These are phyloP conservation scores for Congeria kusceri DNA, from an alignment of 2,888 invertebrate species.

Conservation along the genomic window DNA sequence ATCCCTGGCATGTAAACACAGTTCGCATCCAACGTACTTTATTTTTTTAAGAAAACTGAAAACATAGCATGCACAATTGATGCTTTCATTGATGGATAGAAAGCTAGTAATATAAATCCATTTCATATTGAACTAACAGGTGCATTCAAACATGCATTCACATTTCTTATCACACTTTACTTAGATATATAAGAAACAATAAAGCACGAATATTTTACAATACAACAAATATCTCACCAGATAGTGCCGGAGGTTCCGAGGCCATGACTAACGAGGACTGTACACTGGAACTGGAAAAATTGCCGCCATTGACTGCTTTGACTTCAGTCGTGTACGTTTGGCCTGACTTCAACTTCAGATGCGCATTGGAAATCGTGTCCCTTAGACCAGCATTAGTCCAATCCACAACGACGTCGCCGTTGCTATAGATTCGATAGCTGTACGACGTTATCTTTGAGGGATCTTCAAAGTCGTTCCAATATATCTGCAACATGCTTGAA, in stretches of 20 bases:
- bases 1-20: too few relatives aligned
- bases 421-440: conserved; percentile 21
- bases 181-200: too few relatives aligned
- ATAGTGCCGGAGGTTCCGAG: conserved; percentile 12
- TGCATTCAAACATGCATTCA: too few relatives aligned
- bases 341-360: background rate
- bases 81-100: too few relatives aligned
- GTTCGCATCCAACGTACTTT: too few relatives aligned
- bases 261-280: conserved; percentile 11
- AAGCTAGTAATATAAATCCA: too few relatives aligned
- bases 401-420: conserved; percentile 7
- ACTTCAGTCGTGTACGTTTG: conserved; percentile 28
- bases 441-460: conserved; percentile 9
- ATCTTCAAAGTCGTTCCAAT: conserved; percentile 44
- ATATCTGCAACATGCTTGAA: background rate
- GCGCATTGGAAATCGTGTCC: background rate
- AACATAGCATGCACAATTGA: too few relatives aligned
- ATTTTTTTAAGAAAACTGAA: too few relatives aligned
- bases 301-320: conserved; percentile 29
- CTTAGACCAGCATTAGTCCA: conserved; percentile 6
- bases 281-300: conserved; percentile 6
- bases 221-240: conserved; percentile 18
- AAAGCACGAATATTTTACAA: too few relatives aligned
- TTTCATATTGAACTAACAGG: background rate
- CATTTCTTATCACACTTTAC: too few relatives aligned